A percentile compares a stretch with the other conserved stretches of the same genome.
These are phyloP conservation scores for Albula glossodonta DNA, from an alignment of 2,113 vertebrate genomes.

Conservation along the genomic window DNA sequence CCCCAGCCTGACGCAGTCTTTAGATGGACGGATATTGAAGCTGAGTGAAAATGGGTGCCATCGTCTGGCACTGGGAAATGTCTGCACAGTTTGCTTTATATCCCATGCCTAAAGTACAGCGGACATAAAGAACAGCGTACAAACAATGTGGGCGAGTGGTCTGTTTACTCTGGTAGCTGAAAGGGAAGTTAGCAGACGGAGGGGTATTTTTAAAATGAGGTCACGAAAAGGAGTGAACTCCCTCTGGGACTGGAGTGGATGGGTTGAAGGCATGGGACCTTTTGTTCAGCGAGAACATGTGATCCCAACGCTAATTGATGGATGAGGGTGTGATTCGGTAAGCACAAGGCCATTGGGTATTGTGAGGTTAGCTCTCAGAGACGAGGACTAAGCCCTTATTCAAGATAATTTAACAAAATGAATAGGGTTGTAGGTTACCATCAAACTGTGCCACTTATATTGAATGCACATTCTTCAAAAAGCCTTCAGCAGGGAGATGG, in stretches of 20 bases:
- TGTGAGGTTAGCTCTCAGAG: too few species aligned
- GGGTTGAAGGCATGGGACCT: not conserved
- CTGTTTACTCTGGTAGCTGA: not conserved
- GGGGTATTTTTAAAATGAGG: not conserved
- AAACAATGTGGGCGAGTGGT: not conserved
- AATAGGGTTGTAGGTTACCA: not conserved
- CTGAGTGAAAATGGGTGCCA: not conserved
- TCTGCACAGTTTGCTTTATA: not conserved
- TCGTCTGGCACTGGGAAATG: not conserved
- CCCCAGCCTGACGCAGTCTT: not conserved
- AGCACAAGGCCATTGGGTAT: too few species aligned
- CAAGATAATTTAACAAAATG: not conserved
- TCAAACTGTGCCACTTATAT: not conserved
- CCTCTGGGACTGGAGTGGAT: not conserved
- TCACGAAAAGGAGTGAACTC: not conserved
- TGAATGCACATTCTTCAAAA: not conserved
- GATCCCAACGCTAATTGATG: too few species aligned
- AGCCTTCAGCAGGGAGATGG: not conserved
- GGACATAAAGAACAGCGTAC: too few species aligned
- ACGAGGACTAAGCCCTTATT: too few species aligned
- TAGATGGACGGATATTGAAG: not conserved
- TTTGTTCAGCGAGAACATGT: not conserved
- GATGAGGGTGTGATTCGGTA: too few species aligned
- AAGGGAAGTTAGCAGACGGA: not conserved
- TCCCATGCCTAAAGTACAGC: not conserved